phyloP scores from a whole-genome alignment of 92 coral and sea anemone species.

The Plumapathes pennacea region DNA sequence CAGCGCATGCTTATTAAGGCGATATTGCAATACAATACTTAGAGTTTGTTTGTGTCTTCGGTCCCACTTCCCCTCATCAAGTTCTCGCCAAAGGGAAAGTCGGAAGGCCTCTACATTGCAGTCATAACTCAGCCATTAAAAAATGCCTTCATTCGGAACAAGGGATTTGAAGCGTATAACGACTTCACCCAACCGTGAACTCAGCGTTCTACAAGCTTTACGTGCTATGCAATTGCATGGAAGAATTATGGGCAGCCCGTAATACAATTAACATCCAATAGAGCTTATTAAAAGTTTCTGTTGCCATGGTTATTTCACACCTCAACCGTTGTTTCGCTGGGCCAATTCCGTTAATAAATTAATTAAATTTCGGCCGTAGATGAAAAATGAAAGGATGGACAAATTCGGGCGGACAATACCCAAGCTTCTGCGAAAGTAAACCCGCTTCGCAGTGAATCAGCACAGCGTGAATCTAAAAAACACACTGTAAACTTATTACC shows the following conservation, averaged over 20 bases:
- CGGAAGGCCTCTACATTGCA: too few relatives aligned
- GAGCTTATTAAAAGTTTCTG: constrained; percentile 68
- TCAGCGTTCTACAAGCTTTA: too few relatives aligned
- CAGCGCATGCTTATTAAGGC: constrained; percentile 60
- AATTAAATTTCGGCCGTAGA: constrained; percentile 59
- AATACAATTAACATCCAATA: constrained; percentile 73
- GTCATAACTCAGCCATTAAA: too few relatives aligned
- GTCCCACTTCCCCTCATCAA: too few relatives aligned
- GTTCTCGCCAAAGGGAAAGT: too few relatives aligned
- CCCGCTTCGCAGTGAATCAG: background rate
- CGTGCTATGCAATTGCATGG: too few relatives aligned
- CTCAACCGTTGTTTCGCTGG: constrained; percentile 48
- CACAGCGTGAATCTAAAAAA: constrained; percentile 25
- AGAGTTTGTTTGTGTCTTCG: constrained; percentile 53
- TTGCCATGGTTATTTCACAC: constrained; percentile 69
- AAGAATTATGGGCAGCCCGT: too few relatives aligned
- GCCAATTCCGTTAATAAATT: constrained; percentile 68
- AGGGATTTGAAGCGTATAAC: too few relatives aligned
- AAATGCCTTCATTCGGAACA: too few relatives aligned
- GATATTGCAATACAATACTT: constrained; percentile 73
- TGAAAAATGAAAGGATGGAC: constrained; percentile 3
- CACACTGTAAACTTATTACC: constrained; percentile 26
- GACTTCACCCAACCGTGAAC: too few relatives aligned
- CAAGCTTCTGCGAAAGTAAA: background rate
- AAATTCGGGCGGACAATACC: background rate